Evolutionary conservation across 2,797 vertebrate genomes (phyloP).

Genomic region (Muscicapa striata): DNA sequence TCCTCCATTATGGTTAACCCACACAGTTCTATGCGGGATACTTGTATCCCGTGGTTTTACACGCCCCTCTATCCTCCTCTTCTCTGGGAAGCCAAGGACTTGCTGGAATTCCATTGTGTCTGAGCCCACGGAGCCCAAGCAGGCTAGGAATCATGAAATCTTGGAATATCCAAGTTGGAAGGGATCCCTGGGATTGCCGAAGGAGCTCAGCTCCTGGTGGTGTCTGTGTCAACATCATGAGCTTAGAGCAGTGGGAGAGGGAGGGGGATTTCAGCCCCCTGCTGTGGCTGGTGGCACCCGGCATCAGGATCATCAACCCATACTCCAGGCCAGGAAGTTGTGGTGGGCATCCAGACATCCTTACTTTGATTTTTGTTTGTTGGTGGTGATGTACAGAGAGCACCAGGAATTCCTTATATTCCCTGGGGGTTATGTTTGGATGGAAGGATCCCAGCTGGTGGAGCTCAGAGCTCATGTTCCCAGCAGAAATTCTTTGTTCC

Average conservation of each 20-base stretch:
- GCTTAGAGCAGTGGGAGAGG: background rate
- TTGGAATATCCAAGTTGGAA: background rate
- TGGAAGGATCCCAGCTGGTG: background rate
- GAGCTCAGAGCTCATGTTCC: background rate
- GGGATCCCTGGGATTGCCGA: rapidly evolving
- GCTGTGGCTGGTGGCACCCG: rapidly evolving
- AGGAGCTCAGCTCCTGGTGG: background rate
- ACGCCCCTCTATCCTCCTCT: background rate
- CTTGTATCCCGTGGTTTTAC: background rate
- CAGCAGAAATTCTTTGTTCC: background rate
- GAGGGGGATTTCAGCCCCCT: background rate
- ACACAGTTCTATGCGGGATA: rapidly evolving
- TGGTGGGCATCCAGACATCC: background rate
- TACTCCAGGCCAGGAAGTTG: background rate
- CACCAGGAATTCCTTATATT: background rate
- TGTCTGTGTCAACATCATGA: rapidly evolving
- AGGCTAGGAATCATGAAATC: background rate
- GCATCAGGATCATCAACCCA: background rate
- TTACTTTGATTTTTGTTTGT: background rate
- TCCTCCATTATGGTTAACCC: background rate
- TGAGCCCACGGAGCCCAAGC: rapidly evolving
- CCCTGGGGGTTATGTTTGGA: no score
- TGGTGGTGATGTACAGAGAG: background rate
- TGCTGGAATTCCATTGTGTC: background rate
- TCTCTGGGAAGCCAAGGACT: background rate